Evolutionary conservation across 2,888 invertebrate genomes (phyloP), one percentile per base, ranked within the genome.

Genomic region (Fabriciana adippe): DNA sequence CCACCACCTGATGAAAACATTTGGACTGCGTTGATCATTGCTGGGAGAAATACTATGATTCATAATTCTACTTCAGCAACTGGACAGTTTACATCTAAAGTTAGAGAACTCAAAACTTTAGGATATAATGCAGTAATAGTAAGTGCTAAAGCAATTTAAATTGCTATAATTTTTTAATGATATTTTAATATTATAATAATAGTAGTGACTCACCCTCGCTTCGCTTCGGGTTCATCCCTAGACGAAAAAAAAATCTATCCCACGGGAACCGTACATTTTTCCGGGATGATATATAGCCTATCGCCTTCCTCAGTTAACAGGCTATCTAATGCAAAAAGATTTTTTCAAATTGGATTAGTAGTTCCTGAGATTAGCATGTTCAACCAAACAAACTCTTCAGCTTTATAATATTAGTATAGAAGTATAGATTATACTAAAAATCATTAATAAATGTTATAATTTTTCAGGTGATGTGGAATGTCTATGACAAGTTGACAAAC

Each of bases 41-140:
- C 93, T 21, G 94, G 95, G 21, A 94, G 94, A 88, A 95, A 95
- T 86, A 92, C 92, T 73, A 90, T 93, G 18, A 90, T 95, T 35
- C 82, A 93, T 62, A 88, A 92, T 35, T 90, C 90, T 18, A 79
- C 88, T 47, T 80, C 77, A 35, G 90, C 93, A 11, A 92, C 94
- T 53, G 96, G 96, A 14, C 87, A 90, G 21, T 88, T 94, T 69
- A 77, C 84, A n/a, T 87, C 93, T 79, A 96, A 96, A 87, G 71
- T 95, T 15, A 90, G 94, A 67, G 96, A 96, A 76, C 86, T 97
- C 18, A 79, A 87, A 74, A 81, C 90, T 62, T 81, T 96, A 66
- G 95, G 95, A 48, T 95, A 94, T 79, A 87, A 86, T 78, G 89
- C 94, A 13, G 83, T 91, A 67, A 76, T 94, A 87, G 95, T 95